Evolutionary conservation across 2,113 vertebrate species (phyloP), one percentile per base, ranked within the genome.

Genomic region (Serilophus lunatus): DNA sequence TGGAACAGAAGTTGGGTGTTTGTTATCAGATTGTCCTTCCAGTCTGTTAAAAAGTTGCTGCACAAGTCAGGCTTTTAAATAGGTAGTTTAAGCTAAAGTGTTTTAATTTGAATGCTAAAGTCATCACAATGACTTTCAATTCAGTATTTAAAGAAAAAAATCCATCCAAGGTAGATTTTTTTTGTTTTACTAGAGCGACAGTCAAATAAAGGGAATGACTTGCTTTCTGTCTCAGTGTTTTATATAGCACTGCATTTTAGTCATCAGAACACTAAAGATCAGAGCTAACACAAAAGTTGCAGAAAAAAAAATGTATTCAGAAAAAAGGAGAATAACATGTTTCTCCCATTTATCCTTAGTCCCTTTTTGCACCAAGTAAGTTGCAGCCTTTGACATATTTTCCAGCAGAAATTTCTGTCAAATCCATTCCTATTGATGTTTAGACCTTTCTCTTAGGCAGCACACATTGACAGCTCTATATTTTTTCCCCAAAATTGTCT

Each of bases 201-300:
- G 14, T 60, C 40, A 82, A 85, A 61, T 56, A 76, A 68, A 60
- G 9, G 16, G 18, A 85, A 35, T 36, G 33, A 51, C 10, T 10
- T 35, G 25, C 44, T 80, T 80, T 82, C 49, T 50, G 2, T 77
- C 36, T 81, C 19, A 29, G 19, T 47, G 18, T 49, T 51, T 42
- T 44, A 29, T 69, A 3, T 25, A 28, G 51, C 45, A 29, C 56
- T 78, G 7, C 8, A 38, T 96, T 92, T 78, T 80, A 92, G 94
- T 95, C 83, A 93, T 71, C 33, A 88, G 77, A 25, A 94, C 92
- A 5, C 22, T 97, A 84, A 97, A 91, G 53, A 95, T 69, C 24
- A 97, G 96, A 93, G 83, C 79, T 80, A 79, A 90, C 29, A 68
- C 65, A 88, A 96, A 97, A 54, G 69, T 82, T 51, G n/a, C 64